A percentile compares a stretch with the other conserved stretches of the same genome.
Conservation (phyloP, 2,113 vertebrate genomes). For the Cephalopterus ornatus region DNA sequence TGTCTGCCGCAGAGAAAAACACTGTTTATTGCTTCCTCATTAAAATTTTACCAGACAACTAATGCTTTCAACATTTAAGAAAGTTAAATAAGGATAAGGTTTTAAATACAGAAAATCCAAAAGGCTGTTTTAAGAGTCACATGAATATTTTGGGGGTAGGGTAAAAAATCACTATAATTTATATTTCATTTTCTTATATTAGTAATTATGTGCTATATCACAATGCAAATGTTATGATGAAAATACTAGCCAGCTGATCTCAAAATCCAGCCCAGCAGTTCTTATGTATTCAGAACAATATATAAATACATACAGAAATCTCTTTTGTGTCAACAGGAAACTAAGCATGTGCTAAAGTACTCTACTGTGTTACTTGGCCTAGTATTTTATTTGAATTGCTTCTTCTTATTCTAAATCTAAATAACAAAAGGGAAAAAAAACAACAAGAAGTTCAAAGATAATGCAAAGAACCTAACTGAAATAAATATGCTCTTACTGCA, state of each 20-base stretch:
- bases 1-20: not conserved
- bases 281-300: not conserved
- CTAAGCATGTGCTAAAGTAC: not conserved
- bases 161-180: not conserved
- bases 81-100: not conserved
- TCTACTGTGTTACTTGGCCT: not conserved
- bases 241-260: not conserved
- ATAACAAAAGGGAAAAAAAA: not conserved
- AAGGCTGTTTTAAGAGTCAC: not conserved
- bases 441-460: not conserved
- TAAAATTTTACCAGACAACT: not conserved
- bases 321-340: not conserved
- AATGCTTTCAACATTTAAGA: not conserved
- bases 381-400: not conserved
- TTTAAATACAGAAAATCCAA: not conserved
- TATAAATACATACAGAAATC: not conserved
- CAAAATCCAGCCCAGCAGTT: not conserved
- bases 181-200: not conserved
- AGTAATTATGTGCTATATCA: not conserved
- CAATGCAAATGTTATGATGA: not conserved
- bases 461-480: not conserved
- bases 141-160: rapidly evolving
- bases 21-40: not conserved
- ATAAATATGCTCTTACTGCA: not conserved
- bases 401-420: not conserved